Conservation (phyloP, 1,140 invertebrate species). For the Orussus abietinus region DNA sequence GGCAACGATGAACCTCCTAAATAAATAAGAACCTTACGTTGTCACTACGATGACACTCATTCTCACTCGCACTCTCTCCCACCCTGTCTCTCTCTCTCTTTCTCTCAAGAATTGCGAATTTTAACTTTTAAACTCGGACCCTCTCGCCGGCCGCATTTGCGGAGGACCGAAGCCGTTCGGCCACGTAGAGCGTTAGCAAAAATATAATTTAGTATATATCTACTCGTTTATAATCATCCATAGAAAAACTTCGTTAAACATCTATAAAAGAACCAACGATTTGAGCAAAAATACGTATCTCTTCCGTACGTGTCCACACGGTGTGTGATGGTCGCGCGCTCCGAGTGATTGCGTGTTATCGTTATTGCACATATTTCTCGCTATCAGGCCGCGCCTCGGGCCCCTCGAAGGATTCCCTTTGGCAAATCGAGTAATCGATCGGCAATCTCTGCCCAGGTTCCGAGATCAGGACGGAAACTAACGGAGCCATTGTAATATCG, state of each 20-base stretch:
- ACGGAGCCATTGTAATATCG: too few species aligned
- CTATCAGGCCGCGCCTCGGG: conserved; percentile 18
- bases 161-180: background rate
- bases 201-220: conserved; percentile 47
- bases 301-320: too few species aligned
- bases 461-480: too few species aligned
- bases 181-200: conserved; percentile 39
- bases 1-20: conserved; percentile 37
- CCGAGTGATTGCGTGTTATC: too few species aligned
- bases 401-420: too few species aligned
- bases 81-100: conserved; percentile 4
- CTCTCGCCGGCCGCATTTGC: conserved; percentile 15
- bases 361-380: conserved; percentile 47
- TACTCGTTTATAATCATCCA: conserved; percentile 32
- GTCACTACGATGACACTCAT: conserved; percentile 3
- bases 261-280: conserved; percentile 51
- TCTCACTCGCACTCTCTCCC: conserved; percentile 7
- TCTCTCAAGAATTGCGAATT: conserved; percentile 3
- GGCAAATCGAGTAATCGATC: too few species aligned
- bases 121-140: conserved; percentile 1
- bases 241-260: conserved; percentile 47
- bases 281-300: conserved; percentile 46
- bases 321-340: too few species aligned
- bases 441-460: too few species aligned
- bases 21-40: conserved; percentile 42